Base-by-base conservation (phyloP, 1,140 invertebrate genomes). In the Harpegnathos saltator region DNA sequence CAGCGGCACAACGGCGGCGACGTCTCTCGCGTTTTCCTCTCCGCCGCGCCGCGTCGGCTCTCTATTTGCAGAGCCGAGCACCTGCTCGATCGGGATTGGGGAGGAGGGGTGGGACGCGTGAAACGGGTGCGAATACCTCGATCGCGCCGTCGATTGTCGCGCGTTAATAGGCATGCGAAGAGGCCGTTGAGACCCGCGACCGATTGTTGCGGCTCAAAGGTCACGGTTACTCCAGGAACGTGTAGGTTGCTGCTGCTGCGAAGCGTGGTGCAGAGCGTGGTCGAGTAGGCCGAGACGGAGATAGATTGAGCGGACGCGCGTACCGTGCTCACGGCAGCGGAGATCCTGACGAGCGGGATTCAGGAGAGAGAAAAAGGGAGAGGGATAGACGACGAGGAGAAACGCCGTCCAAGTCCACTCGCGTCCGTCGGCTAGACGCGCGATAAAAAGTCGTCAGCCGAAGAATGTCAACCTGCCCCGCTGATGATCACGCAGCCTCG, bases 171-270 rank as follows among this genome's bases (percentile, higher is more conserved):
- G 48, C 72, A 68, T 83, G 65, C 65, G 66, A 86, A 77, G n/a
- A 29, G 44, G 44, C 15, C 52, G 48, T 86, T 87, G 73, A 54
- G 71, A 73, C 59, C 66, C 71, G 50, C 54, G 66, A 50, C 44
- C 73, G 84, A 86, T 86, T 86, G 66, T 86, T 73, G 52, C 52
- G 62, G 26, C 80, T 24, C 54, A 87, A 86, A 86, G 85, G 84
- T 87, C 84, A 87, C 19, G 85, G 85, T 86, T 87, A 86, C 68
- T 71, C 33, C 72, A 56, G 78, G 33, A 82, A n/a, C n/a, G n/a
- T 71, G 85, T 61, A 83, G 84, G 61, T 44, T 73, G 80, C 58
- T 66, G 54, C 29, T 68, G 50, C 52, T 73, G 80, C 58, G 72
- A 86, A 86, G 74, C 24, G 58, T 26, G 9, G 44, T 14, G 15